Evolutionary conservation across 2,113 vertebrate species (phyloP), one percentile per base, ranked within the genome.

Genomic region (Pholis gunnellus): DNA sequence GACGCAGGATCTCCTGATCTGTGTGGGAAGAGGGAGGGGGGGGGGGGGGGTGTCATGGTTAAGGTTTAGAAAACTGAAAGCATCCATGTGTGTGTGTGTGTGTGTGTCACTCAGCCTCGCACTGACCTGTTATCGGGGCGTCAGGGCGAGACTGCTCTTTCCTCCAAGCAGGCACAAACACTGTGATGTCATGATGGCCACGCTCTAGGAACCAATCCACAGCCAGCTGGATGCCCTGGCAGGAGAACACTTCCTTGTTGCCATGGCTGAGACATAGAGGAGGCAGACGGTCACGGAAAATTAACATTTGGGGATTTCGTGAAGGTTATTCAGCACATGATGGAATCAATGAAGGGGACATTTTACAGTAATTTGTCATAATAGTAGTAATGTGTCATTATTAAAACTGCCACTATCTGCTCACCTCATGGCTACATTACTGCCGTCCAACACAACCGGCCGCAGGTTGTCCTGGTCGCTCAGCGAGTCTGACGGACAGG

Each of bases 161-260:
- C 81, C 98, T 97, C 98, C 98, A 99, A 0, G 97, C 97, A 20
- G 98, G 98, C n/a, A 99, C 98, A 90, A 99, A 99, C 82, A 99
- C 98, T 0, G 98, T 99, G 72, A 99, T 88, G 90, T 98, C 96
- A 88, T 96, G 97, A 92, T 99, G 98, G 68, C 97, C 97, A 52
- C 97, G 97, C 92, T 99, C 97, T 85, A 98, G 94, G 94, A 99
- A 99, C 98, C 98, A 99, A 72, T 98, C 97, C 34, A 99, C 97
- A 9, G 98, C 97, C 91, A 99, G 89, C 92, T 97, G 97, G 93
- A 99, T 99, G 88, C 98, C 98, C 88, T 97, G 97, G 94, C 98
- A 99, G 81, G 98, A 99, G 94, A 99, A 99, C 34, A 99, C 97
- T 94, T 99, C 98, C 93, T 99, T 99, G 96, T 99, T 99, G 91